phyloP scores from a whole-genome alignment of 2,888 invertebrate species.

The Gonocerus acuteangulatus region DNA sequence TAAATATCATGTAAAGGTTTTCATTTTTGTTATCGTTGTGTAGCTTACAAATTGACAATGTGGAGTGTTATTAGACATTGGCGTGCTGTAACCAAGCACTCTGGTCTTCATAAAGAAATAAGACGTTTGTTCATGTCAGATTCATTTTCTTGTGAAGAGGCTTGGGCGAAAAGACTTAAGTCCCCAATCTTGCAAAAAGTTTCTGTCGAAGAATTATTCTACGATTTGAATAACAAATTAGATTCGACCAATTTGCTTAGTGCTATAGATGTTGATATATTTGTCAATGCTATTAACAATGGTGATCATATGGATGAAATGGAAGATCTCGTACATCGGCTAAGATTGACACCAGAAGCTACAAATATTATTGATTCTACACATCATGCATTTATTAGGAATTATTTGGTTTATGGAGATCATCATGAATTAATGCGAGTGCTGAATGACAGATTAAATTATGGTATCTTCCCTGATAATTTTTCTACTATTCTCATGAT shows the following conservation, averaged over 20 bases:
- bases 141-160: constrained; percentile 61
- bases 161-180: constrained; percentile 59
- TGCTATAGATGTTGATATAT: constrained; percentile 76
- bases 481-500: constrained; percentile 70
- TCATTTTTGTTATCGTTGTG: no score
- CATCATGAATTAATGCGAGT: constrained; percentile 60
- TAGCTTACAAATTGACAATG: no score
- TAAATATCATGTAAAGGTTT: no score
- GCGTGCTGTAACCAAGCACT: no score
- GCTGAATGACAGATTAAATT: constrained; percentile 72
- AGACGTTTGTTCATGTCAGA: constrained; percentile 46
- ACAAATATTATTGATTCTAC: constrained; percentile 68
- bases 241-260: constrained; percentile 55
- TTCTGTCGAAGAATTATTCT: constrained; percentile 60
- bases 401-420: constrained; percentile 50
- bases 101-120: no score
- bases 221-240: constrained; percentile 60
- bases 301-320: constrained; percentile 59
- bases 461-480: constrained; percentile 84
- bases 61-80: no score
- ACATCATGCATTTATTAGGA: constrained; percentile 67
- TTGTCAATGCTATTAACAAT: constrained; percentile 59
- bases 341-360: constrained; percentile 65
- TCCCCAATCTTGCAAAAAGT: constrained; percentile 56
- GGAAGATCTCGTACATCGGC: constrained; percentile 60